Base-by-base conservation (phyloP, 2,113 vertebrate species). In the Microtus pennsylvanicus region DNA sequence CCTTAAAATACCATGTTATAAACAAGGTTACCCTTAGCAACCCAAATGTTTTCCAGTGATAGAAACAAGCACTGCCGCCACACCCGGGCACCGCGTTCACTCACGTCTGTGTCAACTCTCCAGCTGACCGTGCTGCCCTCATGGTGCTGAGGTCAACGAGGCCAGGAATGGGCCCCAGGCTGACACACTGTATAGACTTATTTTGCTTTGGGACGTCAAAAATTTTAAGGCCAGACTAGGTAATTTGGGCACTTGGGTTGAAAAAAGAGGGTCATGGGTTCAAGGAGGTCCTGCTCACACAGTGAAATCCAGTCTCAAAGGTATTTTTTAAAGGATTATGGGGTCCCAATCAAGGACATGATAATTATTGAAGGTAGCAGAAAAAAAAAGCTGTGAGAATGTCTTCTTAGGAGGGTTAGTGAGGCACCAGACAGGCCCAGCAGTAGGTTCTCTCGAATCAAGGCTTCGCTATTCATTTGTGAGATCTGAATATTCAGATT, bases 401-500 rank as follows among this genome's bases (percentile, higher is more conserved):
- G 6, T 77, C 11, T 19, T 33, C 42, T 38, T 9, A 33, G 38
- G 16, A 92, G 52, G 45, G 26, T 33, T 13, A 42, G 19, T 88
- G 63, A 26, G 61, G 45, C 26, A 28, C 61, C 30, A 58, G 42
- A 85, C 14, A 42, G 55, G 11, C 26, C 50, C 38, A 52, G 86
- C 38, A 52, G 86, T 1, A 6, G 33, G 28, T 10, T 61, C 7
- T 80, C 77, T 28, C 21, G 5, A 70, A 33, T 24, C 21, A 45
- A 76, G 52, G 30, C 28, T 55, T 90, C 38, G 38, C 11, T 70
- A 61, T 80, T 93, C 24, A 47, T 45, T 28, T 47, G 7, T 21
- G 76, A 96, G 28, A 35, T 80, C 72, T 47, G 38, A 67, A 55
- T 35, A 96, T 22, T 67, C 80, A 87, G 92, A 50, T 65, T 63